A percentile compares a stretch with the other conserved stretches of the same genome.
Conservation (phyloP, 2,888 invertebrate species). For the Scotopteryx bipunctaria region DNA sequence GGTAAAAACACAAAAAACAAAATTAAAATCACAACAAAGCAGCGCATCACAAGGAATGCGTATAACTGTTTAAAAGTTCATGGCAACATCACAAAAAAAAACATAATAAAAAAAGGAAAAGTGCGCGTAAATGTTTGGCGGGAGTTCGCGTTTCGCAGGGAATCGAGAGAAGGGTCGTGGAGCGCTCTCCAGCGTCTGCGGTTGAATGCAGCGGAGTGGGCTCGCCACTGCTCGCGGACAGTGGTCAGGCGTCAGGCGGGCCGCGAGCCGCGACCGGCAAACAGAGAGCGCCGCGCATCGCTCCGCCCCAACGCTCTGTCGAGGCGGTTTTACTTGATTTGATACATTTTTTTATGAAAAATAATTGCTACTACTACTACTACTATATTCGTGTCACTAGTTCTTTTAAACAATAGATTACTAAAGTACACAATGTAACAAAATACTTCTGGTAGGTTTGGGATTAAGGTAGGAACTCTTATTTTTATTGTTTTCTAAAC, state of each 20-base stretch:
- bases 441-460: too few species aligned
- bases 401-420: too few species aligned
- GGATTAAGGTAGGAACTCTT: too few species aligned
- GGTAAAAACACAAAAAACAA: constrained; percentile 79
- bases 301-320: constrained; percentile 41
- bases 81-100: constrained; percentile 28
- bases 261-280: constrained; percentile 35
- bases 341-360: too few species aligned
- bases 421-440: too few species aligned
- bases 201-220: constrained; percentile 53
- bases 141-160: constrained; percentile 48
- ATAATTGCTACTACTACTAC: too few species aligned
- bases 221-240: constrained; percentile 57
- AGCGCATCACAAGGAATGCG: constrained; percentile 69
- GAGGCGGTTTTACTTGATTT: constrained; percentile 38
- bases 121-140: constrained; percentile 65
- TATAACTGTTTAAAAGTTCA: constrained; percentile 28
- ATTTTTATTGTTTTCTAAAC: too few species aligned
- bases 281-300: constrained; percentile 45
- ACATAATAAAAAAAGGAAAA: constrained; percentile 34
- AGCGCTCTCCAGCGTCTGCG: constrained; percentile 62
- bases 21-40: constrained; percentile 69
- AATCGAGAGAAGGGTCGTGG: constrained; percentile 45
- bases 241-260: constrained; percentile 53
- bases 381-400: too few species aligned